These are phyloP conservation scores for Myotis davidii DNA, from an alignment of 2,113 vertebrate species.

Conservation along the genomic window DNA sequence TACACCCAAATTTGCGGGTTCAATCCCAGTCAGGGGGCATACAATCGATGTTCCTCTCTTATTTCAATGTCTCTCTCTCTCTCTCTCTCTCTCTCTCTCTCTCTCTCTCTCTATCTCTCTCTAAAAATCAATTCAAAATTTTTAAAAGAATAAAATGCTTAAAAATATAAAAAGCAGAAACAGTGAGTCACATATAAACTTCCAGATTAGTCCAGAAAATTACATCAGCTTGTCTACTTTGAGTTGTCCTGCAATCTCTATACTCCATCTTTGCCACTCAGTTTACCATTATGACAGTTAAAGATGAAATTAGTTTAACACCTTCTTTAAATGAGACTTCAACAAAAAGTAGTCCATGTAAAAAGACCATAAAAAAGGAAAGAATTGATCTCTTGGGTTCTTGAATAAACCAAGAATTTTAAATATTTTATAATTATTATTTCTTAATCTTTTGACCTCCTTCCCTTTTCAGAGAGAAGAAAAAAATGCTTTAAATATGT, in stretches of 20 bases:
- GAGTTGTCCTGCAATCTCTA: neutral
- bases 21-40: neutral
- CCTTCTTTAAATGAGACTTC: neutral
- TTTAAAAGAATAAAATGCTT: neutral
- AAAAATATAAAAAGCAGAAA: neutral
- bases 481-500: neutral
- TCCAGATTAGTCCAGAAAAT: neutral
- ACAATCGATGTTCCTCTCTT: neutral
- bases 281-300: neutral
- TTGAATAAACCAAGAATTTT: slow-evolving; percentile 1
- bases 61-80: neutral
- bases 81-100: neutral
- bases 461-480: neutral
- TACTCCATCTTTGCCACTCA: neutral
- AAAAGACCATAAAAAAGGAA: neutral
- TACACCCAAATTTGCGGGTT: neutral
- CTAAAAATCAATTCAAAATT: neutral
- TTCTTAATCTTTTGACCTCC: neutral
- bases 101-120: too few relatives aligned
- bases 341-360: neutral
- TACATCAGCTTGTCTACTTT: neutral
- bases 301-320: neutral
- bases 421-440: slow-evolving; percentile 7
- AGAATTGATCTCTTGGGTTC: neutral
- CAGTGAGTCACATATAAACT: neutral